Base-by-base conservation (phyloP, 2,113 vertebrate genomes). In the Spea bombifrons region DNA sequence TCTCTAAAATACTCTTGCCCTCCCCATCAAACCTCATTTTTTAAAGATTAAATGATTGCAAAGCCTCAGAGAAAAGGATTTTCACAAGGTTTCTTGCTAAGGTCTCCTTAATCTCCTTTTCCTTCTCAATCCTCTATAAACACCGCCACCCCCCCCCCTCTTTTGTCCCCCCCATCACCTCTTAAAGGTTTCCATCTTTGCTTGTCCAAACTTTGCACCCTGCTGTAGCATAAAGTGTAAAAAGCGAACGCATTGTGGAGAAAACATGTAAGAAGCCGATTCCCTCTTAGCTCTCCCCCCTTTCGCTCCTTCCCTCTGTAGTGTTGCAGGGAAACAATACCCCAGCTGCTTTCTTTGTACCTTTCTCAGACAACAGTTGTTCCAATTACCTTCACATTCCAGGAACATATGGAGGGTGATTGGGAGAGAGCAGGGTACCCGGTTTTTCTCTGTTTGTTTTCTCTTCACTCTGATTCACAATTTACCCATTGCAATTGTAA, bases 291-390 rank as follows among this genome's bases (percentile, higher is more conserved):
- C 55, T 76, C 52, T 17, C 63, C 75, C 75, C 65, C 81, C 57
- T 79, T 47, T 65, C 46, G 30, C 61, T 30, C 73, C 50, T 71
- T 64, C 72, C 82, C 83, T 79, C 87, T 82, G 64, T 68, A 85
- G 83, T 86, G 86, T 85, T 84, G 84, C 83, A 81, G 12, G 17
- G 73, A 85, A 90, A 90, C 90, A 90, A 90, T 90, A 8, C 86
- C 83, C 80, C 90, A 90, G 90, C 90, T 90, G 89, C 87, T 85
- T 88, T 87, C 85, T 89, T 92, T 92, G 90, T 90, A 83, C 85
- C 86, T 81, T 84, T 87, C 91, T 88, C 88, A 90, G 86, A 86
- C 87, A 74, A 83, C 88, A 75, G 88, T 91, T 90, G 90, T 90
- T 86, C 86, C 90, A 83, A 85, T 89, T 89, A 84, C 88, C 89